Evolutionary conservation across 2,888 invertebrate species (phyloP).

Genomic region (Schizaphis graminum): DNA sequence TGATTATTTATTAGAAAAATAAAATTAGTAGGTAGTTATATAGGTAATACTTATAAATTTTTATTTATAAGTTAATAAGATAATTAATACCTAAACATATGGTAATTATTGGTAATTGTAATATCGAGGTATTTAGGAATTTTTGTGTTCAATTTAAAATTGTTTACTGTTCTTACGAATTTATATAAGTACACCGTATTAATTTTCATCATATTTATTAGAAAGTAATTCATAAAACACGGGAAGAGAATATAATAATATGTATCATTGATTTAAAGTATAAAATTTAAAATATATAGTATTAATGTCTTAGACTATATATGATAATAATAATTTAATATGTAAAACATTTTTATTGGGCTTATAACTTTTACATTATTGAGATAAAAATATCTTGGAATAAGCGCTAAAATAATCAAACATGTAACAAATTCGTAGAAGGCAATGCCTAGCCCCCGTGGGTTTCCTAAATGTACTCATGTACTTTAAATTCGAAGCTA

Average conservation of each 20-base stretch:
- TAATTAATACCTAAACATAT: not conserved
- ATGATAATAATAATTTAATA: not conserved
- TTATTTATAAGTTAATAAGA: not conserved
- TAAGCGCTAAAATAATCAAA: not conserved
- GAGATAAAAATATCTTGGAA: not conserved
- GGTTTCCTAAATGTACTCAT: not conserved
- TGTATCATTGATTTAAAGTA: too few species aligned
- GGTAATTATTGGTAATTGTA: not conserved
- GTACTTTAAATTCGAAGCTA: not conserved
- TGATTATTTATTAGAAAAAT: not conserved
- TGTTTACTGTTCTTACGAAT: not conserved
- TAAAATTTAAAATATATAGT: too few species aligned
- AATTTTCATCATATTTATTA: not conserved
- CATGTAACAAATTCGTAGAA: not conserved
- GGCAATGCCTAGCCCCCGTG: not conserved
- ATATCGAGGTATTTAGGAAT: not conserved
- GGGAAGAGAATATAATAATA: not conserved
- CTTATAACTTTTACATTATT: not conserved
- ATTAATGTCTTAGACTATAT: not conserved
- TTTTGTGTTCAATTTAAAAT: not conserved
- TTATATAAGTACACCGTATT: not conserved
- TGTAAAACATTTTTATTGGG: not conserved
- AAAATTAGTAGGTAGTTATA: too few species aligned
- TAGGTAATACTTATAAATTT: too few species aligned
- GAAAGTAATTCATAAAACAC: not conserved